Conservation (phyloP, 2,797 vertebrate species). For the Neosilurus hyrtlii region DNA sequence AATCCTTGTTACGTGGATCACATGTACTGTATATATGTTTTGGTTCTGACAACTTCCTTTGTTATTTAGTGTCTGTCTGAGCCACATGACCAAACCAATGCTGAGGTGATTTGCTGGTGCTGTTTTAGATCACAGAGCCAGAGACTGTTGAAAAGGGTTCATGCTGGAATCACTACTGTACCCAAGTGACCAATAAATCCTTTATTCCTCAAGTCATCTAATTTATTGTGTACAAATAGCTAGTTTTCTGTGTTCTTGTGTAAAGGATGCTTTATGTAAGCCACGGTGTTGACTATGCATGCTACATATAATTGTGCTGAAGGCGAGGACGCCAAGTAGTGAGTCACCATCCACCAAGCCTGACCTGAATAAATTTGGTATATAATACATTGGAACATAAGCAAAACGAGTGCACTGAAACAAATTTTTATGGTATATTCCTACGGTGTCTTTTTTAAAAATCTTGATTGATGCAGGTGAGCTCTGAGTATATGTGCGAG, state of each 20-base stretch:
- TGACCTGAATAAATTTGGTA: no score
- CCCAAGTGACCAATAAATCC: slow-evolving; percentile 52
- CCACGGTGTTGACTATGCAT: neutral
- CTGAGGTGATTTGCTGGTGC: slow-evolving; percentile 33
- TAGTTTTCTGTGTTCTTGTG: neutral
- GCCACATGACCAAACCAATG: slow-evolving; percentile 42
- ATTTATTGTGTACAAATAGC: neutral
- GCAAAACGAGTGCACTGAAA: no score
- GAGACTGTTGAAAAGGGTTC: slow-evolving; percentile 26
- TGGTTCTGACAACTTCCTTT: slow-evolving; percentile 12
- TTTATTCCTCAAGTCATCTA: slow-evolving; percentile 30
- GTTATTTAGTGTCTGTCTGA: slow-evolving; percentile 36
- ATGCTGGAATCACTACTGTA: slow-evolving; percentile 45
- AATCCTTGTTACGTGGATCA: slow-evolving; percentile 47
- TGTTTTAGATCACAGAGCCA: slow-evolving; percentile 24
- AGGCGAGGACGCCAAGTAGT: no score
- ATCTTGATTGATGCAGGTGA: no score
- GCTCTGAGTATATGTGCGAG: no score
- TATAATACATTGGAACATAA: no score
- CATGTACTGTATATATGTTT: slow-evolving; percentile 43
- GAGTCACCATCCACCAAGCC: no score
- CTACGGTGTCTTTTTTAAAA: no score
- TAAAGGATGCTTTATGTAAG: neutral
- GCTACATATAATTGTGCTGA: no score
- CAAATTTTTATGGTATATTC: no score